Evolutionary conservation across 2,113 vertebrate species (phyloP), one percentile per base, ranked within the genome.

Genomic region (Ciconia maguari): DNA sequence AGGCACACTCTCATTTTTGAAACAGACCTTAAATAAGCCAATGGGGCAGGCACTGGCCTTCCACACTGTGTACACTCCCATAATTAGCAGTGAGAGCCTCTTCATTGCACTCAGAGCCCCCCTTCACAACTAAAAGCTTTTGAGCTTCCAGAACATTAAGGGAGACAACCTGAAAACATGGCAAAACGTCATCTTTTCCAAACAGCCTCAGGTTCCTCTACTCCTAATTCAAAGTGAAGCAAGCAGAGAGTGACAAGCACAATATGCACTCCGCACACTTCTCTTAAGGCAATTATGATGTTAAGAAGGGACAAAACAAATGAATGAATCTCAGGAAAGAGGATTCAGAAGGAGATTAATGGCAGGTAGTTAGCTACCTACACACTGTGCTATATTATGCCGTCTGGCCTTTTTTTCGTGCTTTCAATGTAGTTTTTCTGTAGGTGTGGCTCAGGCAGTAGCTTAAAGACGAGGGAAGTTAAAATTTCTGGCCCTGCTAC

Each of bases 1-100:
- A 36, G 46, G 10, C 20, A 42, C 14, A 51, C 13, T 5, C 75
- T 66, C 15, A 13, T 19, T 57, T 61, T 85, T 84, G 55, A 74
- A 81, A 60, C 22, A 51, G 30, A 54, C 5, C 69, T 70, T 61
- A 38, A 42, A 41, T 29, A 72, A 69, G 22, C 9, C 13, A 62
- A 3, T 2, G 6, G 18, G 19, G 22, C 48, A 71, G 16, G 11
- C 18, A 58, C 29, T 60, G 48, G 7, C 22, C 11, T 72, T 83
- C 22, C 18, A 29, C 18, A 32, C 4, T 3, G 1, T 13, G 3
- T 36, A 13, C 13, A 5, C 22, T 94, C 10, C 16, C 0, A 0
- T 42, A 27, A 68, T 30, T 76, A 60, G 9, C 38, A 64, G 4
- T 16, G 13, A 55, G 17, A 77, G 25, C 16, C 2, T 52, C 20